A percentile compares a stretch with the other conserved stretches of the same genome.
phyloP scores from a whole-genome alignment of 1,140 invertebrate species.

The Drosophila simulans region DNA sequence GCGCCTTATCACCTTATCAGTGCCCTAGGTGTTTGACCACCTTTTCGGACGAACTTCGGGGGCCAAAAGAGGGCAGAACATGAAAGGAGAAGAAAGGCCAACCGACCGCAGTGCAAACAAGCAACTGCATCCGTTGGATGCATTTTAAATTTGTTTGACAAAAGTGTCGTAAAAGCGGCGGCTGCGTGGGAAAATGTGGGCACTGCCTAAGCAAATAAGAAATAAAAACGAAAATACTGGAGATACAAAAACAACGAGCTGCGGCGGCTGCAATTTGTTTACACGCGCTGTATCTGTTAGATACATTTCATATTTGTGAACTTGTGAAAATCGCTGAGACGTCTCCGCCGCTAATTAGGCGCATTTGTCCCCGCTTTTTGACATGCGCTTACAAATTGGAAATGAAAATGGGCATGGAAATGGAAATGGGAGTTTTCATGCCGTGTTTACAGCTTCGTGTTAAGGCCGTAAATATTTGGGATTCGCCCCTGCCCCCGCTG shows the following conservation, averaged over 20 bases:
- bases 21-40: constrained; percentile 57
- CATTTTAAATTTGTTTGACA: constrained; percentile 56
- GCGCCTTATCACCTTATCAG: constrained; percentile 62
- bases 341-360: constrained; percentile 72
- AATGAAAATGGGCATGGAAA: constrained; percentile 57
- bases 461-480: constrained; percentile 68
- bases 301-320: constrained; percentile 78
- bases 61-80: constrained; percentile 22
- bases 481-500: background rate
- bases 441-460: constrained; percentile 49
- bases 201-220: constrained; percentile 66
- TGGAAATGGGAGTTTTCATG: constrained; percentile 56
- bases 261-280: constrained; percentile 65
- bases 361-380: constrained; percentile 75
- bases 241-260: constrained; percentile 29
- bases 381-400: constrained; percentile 71
- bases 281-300: constrained; percentile 66
- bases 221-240: constrained; percentile 11
- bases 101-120: constrained; percentile 49
- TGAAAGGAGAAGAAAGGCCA: constrained; percentile 50
- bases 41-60: constrained; percentile 50
- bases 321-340: constrained; percentile 78
- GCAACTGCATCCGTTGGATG: constrained; percentile 65
- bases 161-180: constrained; percentile 67
- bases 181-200: constrained; percentile 74